Conservation (phyloP, 2,797 vertebrate species). For the Cetoscarus ocellatus region DNA sequence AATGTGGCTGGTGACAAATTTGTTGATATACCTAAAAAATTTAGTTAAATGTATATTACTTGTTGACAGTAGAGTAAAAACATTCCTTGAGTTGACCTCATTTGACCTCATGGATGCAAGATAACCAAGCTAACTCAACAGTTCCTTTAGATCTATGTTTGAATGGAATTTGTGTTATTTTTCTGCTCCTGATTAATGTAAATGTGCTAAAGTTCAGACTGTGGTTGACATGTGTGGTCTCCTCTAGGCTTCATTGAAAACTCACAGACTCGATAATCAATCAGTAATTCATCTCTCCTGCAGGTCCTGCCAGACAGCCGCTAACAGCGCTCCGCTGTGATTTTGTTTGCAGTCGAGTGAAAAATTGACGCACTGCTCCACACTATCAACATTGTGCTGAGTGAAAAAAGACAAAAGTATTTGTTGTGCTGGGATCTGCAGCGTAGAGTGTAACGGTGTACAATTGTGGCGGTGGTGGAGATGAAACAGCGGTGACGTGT, state of each 20-base stretch:
- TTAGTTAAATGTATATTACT: no score
- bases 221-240: background rate
- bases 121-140: no score
- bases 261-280: slow-evolving; percentile 9
- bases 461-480: slow-evolving; percentile 1
- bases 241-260: background rate
- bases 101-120: background rate
- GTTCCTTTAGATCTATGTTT: background rate
- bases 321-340: background rate
- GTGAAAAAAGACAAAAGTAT: slow-evolving; percentile 18
- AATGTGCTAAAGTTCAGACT: slow-evolving; percentile 12
- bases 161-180: background rate
- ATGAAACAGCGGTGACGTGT: slow-evolving; percentile 32
- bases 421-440: slow-evolving; percentile 13
- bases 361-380: slow-evolving; percentile 27
- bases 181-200: background rate
- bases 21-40: no score
- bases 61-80: background rate
- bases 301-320: background rate
- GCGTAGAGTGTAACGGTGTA: slow-evolving; percentile 8
- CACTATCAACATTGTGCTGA: slow-evolving; percentile 17
- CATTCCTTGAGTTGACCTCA: background rate
- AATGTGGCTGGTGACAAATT: no score
- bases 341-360: slow-evolving; percentile 32
- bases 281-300: background rate